These are phyloP conservation scores for Phalacrocorax pelagicus DNA, from an alignment of 2,113 vertebrate species.

Conservation along the genomic window DNA sequence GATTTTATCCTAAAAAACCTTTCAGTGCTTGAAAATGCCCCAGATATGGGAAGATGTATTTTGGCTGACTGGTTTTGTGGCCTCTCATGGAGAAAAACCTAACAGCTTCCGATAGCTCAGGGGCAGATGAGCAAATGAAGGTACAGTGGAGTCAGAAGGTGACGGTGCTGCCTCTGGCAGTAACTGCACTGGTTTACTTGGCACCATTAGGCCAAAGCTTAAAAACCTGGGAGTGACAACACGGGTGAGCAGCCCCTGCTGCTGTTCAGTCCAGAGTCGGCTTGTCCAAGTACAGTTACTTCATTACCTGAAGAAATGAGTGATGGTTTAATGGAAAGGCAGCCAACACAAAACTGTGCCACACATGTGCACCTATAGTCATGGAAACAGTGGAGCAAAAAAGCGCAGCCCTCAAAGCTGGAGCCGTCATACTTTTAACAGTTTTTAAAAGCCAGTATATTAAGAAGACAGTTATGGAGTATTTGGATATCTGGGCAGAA, in stretches of 20 bases:
- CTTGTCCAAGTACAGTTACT: background rate
- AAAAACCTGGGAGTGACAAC: background rate
- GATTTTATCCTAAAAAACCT: background rate
- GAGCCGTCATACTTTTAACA: background rate
- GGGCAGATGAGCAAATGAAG: background rate
- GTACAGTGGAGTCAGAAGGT: background rate
- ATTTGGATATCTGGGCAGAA: background rate
- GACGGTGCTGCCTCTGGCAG: background rate
- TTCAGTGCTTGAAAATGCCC: background rate
- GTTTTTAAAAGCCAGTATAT: background rate
- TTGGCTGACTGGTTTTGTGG: background rate
- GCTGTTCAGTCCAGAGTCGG: background rate
- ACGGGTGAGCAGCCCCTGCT: background rate
- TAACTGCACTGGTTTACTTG: background rate
- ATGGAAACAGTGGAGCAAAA: background rate
- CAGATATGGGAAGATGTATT: background rate
- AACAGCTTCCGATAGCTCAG: background rate
- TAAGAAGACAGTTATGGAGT: background rate
- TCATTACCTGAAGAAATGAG: background rate
- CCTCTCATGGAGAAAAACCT: background rate
- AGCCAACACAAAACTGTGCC: background rate
- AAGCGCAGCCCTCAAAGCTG: background rate
- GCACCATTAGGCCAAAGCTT: background rate
- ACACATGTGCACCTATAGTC: no score
- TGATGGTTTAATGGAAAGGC: background rate